Evolutionary conservation across 37 sponge, comb jelly and placozoan species (phyloP).

Genomic region (Ephydatia muelleri): DNA sequence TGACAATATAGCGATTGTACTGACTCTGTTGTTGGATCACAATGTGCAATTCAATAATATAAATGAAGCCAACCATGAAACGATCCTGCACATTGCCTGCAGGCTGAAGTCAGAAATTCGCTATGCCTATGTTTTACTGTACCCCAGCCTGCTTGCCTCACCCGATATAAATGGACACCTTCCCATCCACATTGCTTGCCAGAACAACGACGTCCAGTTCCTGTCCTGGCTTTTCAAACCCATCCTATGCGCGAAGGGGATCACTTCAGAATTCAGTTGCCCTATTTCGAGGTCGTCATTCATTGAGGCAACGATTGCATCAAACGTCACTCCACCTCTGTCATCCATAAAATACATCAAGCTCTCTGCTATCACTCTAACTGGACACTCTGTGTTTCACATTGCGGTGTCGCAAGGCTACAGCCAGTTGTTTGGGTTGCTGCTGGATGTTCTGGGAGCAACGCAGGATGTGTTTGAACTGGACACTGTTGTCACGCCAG

Average conservation of each 20-base stretch:
- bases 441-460: constrained; percentile 25
- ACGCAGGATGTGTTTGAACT: constrained; percentile 31
- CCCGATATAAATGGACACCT: constrained; percentile 29
- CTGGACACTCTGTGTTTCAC: constrained; percentile 68
- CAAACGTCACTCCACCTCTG: background rate
- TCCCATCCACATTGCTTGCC: constrained; percentile 66
- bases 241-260: constrained; percentile 2
- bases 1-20: constrained; percentile 40
- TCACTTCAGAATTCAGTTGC: background rate
- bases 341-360: background rate
- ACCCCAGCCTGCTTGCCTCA: constrained; percentile 36
- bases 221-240: constrained; percentile 63
- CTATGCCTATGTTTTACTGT: constrained; percentile 41
- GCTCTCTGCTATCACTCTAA: constrained; percentile 17
- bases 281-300: background rate
- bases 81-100: constrained; percentile 69
- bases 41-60: constrained; percentile 12
- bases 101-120: constrained; percentile 36
- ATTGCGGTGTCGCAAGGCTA: constrained; percentile 53
- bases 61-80: constrained; percentile 30
- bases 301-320: background rate
- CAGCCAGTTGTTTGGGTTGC: constrained; percentile 13
- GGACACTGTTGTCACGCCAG: constrained; percentile 41
- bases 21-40: constrained; percentile 27
- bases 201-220: constrained; percentile 55